A percentile compares a stretch with the other conserved stretches of the same genome.
phyloP scores from a whole-genome alignment of 1,140 invertebrate genomes.

The Atta cephalotes region DNA sequence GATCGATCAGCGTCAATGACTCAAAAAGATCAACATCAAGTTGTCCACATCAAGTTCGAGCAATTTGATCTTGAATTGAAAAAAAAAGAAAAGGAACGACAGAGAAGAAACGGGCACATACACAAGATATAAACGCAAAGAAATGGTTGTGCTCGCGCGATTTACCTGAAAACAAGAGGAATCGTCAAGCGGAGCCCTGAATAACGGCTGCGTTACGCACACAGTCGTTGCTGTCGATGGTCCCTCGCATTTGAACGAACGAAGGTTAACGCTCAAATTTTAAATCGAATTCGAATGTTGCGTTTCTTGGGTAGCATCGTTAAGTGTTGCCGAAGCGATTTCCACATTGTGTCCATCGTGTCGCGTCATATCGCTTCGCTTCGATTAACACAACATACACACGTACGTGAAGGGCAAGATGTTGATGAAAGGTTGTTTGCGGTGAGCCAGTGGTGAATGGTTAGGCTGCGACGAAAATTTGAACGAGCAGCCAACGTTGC shows the following conservation, averaged over 20 bases:
- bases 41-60: background rate
- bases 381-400: constrained; percentile 18
- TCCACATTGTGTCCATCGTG: background rate
- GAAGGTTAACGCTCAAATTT: constrained; percentile 59
- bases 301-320: background rate
- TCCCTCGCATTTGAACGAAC: constrained; percentile 61
- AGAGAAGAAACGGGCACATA: background rate
- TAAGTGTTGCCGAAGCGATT: background rate
- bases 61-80: background rate
- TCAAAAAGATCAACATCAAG: background rate
- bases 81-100: background rate
- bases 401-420: constrained; percentile 23
- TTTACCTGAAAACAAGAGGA: constrained; percentile 41
- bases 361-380: constrained; percentile 11
- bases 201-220: constrained; percentile 50
- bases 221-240: constrained; percentile 9
- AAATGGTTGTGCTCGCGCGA: background rate
- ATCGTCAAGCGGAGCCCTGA: constrained; percentile 8
- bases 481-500: constrained; percentile 20
- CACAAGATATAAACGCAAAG: background rate
- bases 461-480: constrained; percentile 18
- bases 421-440: constrained; percentile 8
- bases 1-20: constrained; percentile 44
- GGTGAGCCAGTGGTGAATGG: background rate
- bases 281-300: constrained; percentile 63